Evolutionary conservation across 2,113 vertebrate genomes (phyloP).

Genomic region (Labeo rohita): DNA sequence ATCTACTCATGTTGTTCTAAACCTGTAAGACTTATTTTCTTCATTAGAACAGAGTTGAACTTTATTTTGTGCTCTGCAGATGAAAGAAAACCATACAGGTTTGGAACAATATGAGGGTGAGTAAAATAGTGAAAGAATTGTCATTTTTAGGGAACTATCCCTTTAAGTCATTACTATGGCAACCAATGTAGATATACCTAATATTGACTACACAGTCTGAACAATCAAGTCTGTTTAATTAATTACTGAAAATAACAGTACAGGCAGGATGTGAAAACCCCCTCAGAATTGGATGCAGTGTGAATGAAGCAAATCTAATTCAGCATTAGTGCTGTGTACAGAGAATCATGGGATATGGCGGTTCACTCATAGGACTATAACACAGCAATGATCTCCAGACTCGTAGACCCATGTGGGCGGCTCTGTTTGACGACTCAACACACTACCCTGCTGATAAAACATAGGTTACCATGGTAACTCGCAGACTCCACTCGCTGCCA

Average conservation of each 20-base stretch:
- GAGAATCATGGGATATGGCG: slow-evolving; percentile 5
- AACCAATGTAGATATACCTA: too few species aligned
- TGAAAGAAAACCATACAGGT: neutral
- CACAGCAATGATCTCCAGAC: slow-evolving; percentile 39
- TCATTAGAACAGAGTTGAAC: neutral
- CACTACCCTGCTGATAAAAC: slow-evolving; percentile 47
- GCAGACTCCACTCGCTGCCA: slow-evolving; percentile 30
- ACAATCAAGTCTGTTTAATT: neutral
- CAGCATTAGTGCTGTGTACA: neutral
- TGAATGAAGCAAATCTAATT: slow-evolving; percentile 4
- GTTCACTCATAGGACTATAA: slow-evolving; percentile 45
- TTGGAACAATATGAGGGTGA: neutral
- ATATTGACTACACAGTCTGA: neutral
- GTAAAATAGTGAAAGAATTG: neutral
- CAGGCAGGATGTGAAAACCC: neutral
- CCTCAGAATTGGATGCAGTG: neutral
- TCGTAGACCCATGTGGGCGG: slow-evolving; percentile 42
- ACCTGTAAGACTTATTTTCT: neutral
- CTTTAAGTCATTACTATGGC: neutral
- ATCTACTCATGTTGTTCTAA: neutral
- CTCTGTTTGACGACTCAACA: slow-evolving; percentile 56
- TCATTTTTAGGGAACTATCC: neutral
- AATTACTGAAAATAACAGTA: neutral
- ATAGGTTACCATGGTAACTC: slow-evolving; percentile 57
- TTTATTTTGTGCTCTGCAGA: neutral